Conservation (phyloP, 2,113 vertebrate genomes). For the Gymnarchus niloticus region DNA sequence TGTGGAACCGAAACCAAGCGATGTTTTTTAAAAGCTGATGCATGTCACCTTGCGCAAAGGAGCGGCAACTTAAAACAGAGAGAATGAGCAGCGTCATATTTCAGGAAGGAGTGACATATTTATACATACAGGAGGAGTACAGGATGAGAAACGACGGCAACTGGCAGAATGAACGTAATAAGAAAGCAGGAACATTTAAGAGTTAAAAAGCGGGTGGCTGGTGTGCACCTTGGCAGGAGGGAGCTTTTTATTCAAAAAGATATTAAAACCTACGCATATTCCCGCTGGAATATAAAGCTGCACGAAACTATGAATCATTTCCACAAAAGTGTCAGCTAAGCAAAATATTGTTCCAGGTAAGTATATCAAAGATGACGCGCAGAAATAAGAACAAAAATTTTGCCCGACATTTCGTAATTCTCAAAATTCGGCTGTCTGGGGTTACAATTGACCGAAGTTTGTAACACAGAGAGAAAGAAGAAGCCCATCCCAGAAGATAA, state of each 20-base stretch:
- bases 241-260: neutral
- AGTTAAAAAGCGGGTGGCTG: neutral
- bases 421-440: neutral
- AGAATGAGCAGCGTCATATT: neutral
- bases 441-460: neutral
- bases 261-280: neutral
- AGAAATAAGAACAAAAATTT: neutral
- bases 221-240: too few relatives aligned
- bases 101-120: neutral
- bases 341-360: neutral
- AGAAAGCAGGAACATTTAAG: neutral
- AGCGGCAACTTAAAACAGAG: neutral
- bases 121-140: neutral
- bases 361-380: neutral
- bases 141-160: neutral
- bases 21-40: neutral
- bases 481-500: too few relatives aligned
- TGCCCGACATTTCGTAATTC: neutral
- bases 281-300: neutral
- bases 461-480: neutral
- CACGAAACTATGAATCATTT: neutral
- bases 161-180: neutral
- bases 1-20: neutral
- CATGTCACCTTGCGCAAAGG: neutral
- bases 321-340: neutral